These are phyloP conservation scores for Agrochola litura DNA, from an alignment of 2,888 invertebrate genomes.

Conservation along the genomic window DNA sequence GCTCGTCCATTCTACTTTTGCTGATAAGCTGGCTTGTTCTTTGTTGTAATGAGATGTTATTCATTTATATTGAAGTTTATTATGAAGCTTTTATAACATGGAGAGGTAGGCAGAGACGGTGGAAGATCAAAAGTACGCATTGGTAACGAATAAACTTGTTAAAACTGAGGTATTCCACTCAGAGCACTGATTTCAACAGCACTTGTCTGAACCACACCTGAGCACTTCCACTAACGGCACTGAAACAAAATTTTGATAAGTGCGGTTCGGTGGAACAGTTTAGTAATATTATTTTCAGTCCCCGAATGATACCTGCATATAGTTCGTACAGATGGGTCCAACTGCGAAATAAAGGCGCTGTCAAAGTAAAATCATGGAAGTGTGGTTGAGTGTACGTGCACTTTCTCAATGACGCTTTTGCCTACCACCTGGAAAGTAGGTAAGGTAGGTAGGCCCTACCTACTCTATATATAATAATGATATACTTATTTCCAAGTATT, in stretches of 20 bases:
- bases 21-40: conserved; percentile 28
- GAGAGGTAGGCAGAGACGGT: background rate
- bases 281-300: no score
- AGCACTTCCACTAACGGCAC: no score
- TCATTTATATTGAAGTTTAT: background rate
- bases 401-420: background rate
- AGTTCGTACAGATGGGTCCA: no score
- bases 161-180: no score
- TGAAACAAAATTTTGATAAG: no score
- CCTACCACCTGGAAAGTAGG: background rate
- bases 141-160: no score
- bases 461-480: background rate
- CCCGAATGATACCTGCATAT: no score
- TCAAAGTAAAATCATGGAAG: background rate
- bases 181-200: no score
- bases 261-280: no score
- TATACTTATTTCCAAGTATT: background rate
- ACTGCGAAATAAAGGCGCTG: background rate
- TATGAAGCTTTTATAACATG: background rate
- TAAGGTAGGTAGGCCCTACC: no score
- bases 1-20: conserved; percentile 32
- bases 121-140: no score
- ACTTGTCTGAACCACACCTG: no score
- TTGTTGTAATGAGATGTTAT: background rate
- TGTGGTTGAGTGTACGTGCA: background rate